These are phyloP conservation scores for Gyps fulvus DNA, from an alignment of 2,113 vertebrate species.

Conservation along the genomic window DNA sequence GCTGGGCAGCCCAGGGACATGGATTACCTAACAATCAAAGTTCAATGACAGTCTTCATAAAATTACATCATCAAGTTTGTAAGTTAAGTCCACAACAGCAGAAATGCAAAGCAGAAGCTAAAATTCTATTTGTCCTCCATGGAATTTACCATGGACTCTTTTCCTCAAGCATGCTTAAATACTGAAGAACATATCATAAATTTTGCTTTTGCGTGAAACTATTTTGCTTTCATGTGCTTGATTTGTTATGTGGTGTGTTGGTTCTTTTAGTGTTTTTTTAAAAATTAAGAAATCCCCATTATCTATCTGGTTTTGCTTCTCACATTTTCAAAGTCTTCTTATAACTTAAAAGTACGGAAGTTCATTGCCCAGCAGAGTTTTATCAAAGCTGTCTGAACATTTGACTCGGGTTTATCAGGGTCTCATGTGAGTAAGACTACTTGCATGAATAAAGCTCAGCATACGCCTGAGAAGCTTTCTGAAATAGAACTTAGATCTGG, in stretches of 20 bases:
- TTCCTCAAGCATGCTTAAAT: neutral
- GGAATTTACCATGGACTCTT: neutral
- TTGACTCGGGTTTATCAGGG: neutral
- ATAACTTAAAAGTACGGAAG: neutral
- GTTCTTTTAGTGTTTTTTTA: neutral
- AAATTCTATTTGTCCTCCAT: neutral
- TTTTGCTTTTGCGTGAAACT: neutral
- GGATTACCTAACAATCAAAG: neutral
- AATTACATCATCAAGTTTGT: neutral
- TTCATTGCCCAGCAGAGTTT: neutral
- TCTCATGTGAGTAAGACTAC: neutral
- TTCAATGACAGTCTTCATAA: neutral
- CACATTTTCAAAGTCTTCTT: neutral
- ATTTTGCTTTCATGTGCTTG: neutral
- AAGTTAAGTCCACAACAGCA: neutral
- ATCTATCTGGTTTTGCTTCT: neutral
- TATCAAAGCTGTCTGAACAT: neutral
- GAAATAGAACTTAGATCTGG: neutral
- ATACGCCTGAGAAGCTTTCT: neutral
- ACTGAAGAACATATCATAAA: neutral
- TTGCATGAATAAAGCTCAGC: neutral
- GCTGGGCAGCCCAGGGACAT: neutral
- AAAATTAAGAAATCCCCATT: neutral
- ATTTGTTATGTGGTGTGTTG: neutral
- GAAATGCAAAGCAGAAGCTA: neutral